These are phyloP conservation scores for Paramuricea clavata DNA, from an alignment of 92 coral and sea anemone species.

Conservation along the genomic window DNA sequence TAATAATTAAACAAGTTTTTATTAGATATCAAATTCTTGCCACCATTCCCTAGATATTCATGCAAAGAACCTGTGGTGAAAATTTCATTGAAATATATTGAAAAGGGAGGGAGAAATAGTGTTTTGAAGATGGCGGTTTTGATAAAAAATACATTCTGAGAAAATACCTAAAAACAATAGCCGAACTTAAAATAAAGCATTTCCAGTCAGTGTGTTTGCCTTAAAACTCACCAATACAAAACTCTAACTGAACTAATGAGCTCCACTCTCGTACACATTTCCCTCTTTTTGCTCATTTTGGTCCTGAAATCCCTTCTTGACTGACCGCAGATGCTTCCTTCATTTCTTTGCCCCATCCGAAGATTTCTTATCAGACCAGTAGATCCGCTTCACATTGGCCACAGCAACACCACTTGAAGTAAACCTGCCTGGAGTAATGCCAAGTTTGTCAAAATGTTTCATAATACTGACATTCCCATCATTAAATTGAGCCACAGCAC, in stretches of 20 bases:
- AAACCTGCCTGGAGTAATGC: constrained; percentile 8
- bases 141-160: neutral
- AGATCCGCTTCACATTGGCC: constrained; percentile 1
- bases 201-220: neutral
- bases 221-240: neutral
- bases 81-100: neutral
- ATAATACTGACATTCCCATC: constrained; percentile 26
- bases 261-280: neutral
- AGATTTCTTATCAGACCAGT: constrained; percentile 15
- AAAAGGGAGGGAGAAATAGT: neutral
- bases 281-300: neutral
- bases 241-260: neutral
- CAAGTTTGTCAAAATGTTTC: constrained; percentile 1
- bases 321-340: neutral
- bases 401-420: constrained; percentile 15
- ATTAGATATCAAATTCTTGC: neutral
- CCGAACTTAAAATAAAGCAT: neutral
- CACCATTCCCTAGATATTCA: constrained; percentile 9
- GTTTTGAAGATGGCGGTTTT: neutral
- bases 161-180: neutral
- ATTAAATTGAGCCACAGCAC: constrained; percentile 29
- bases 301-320: constrained; percentile 9
- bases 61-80: neutral
- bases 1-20: neutral
- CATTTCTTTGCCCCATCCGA: neutral